Percentiles rank a stretch among this genome's conserved stretches.
These are phyloP conservation scores for Cephus pulcher DNA, from an alignment of 2,888 invertebrate species.

Conservation along the genomic window DNA sequence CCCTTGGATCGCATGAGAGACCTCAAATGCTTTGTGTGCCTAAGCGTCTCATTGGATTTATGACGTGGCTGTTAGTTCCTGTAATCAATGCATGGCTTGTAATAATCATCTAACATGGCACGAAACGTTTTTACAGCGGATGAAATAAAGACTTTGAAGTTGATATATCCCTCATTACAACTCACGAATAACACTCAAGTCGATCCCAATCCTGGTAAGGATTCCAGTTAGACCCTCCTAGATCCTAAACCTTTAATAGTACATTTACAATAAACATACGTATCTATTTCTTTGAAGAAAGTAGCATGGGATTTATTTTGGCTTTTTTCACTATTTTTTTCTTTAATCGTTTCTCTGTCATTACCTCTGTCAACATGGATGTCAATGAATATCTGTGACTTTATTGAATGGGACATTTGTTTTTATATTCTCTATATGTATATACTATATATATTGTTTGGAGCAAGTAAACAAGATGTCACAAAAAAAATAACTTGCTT, in stretches of 20 bases:
- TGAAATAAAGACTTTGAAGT: conserved; percentile 27
- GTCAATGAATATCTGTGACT: not conserved
- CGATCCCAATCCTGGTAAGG: conserved; percentile 42
- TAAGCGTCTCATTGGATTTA: not conserved
- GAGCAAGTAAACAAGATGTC: not conserved
- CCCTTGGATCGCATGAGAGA: not conserved
- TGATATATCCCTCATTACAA: conserved; percentile 32
- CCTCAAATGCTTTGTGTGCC: not conserved
- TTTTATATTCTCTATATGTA: not conserved
- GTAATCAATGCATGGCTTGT: not conserved
- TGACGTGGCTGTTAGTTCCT: not conserved
- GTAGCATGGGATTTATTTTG: not conserved
- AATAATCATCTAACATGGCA: not conserved
- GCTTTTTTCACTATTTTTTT: not conserved
- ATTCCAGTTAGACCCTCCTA: not conserved
- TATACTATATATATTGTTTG: not conserved
- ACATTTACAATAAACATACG: not conserved
- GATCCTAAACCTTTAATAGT: not conserved
- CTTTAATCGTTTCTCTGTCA: not conserved
- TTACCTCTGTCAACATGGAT: not conserved
- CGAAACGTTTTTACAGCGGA: conserved; percentile 33
- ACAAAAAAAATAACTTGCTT: not conserved
- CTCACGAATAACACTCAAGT: conserved; percentile 22
- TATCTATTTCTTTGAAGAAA: not conserved
- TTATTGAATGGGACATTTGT: not conserved